Conservation (phyloP, 2,888 invertebrate species). For the Caenorhabditis panamensis region DNA sequence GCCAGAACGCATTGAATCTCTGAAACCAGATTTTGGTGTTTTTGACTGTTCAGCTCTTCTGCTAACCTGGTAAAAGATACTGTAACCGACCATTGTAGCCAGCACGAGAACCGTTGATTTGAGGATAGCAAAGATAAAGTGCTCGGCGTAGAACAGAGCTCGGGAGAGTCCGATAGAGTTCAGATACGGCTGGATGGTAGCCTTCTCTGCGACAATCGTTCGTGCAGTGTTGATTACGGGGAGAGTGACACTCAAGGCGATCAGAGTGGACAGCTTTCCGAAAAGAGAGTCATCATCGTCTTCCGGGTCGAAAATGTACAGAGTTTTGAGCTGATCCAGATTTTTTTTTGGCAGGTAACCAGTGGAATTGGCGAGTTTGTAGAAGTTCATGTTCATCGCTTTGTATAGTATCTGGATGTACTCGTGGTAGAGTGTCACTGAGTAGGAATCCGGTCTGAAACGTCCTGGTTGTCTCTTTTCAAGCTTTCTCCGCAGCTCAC, state of each 20-base stretch:
- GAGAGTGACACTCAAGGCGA: slow-evolving; percentile 20
- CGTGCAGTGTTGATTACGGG: slow-evolving; percentile 30
- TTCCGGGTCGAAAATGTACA: slow-evolving; percentile 11
- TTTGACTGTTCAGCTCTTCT: no score
- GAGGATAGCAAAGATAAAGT: slow-evolving; percentile 19
- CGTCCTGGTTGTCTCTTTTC: no score
- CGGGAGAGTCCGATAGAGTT: slow-evolving; percentile 28
- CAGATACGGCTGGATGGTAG: slow-evolving; percentile 29
- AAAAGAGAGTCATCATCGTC: neutral
- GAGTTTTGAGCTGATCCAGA: neutral
- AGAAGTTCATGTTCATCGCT: slow-evolving; percentile 26
- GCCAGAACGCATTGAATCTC: slow-evolving; percentile 30
- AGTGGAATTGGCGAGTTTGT: neutral
- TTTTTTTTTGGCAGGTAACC: neutral
- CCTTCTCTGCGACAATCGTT: slow-evolving; percentile 20
- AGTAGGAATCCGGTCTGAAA: slow-evolving; percentile 5
- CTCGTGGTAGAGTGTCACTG: neutral
- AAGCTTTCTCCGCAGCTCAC: no score
- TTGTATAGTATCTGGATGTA: slow-evolving; percentile 13
- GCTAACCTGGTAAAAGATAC: slow-evolving; percentile 5
- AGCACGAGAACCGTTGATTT: slow-evolving; percentile 18
- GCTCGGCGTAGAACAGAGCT: slow-evolving; percentile 16
- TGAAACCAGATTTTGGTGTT: no score
- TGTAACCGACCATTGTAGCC: neutral
- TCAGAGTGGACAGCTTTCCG: neutral